Evolutionary conservation across 1,140 invertebrate genomes (phyloP).

Genomic region (Carcinoscorpius rotundicauda): DNA sequence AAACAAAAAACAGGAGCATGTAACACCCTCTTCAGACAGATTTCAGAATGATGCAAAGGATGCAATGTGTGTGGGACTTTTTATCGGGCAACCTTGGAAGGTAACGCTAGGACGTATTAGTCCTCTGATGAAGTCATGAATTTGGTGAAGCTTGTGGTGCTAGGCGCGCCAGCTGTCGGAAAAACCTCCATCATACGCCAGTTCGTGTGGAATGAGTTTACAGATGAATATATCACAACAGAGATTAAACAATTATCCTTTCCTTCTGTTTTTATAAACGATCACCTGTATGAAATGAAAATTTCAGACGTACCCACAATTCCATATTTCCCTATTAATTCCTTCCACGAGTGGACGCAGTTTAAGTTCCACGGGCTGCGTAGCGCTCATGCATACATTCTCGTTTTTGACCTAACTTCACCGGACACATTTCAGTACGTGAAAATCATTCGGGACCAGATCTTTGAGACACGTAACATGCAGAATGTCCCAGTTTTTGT

Average conservation of each 20-base stretch:
- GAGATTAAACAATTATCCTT: constrained; percentile 61
- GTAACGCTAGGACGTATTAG: too few relatives aligned
- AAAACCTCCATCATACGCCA: constrained; percentile 50
- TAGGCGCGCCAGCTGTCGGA: constrained; percentile 39
- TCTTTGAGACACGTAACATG: constrained; percentile 80
- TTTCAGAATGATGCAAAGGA: too few relatives aligned
- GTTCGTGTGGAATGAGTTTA: constrained; percentile 76
- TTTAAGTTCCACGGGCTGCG: constrained; percentile 53
- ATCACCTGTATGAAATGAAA: constrained; percentile 70
- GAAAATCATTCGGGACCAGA: constrained; percentile 76
- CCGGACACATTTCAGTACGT: constrained; percentile 80
- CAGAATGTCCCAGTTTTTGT: constrained; percentile 79
- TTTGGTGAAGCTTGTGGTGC: constrained; percentile 36
- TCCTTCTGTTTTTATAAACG: constrained; percentile 63
- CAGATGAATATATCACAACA: constrained; percentile 61
- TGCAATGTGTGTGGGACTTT: too few relatives aligned
- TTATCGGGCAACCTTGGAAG: too few relatives aligned
- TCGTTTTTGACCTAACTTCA: constrained; percentile 84
- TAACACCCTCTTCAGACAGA: too few relatives aligned
- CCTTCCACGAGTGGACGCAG: constrained; percentile 67
- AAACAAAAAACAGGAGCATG: too few relatives aligned
- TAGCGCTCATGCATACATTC: constrained; percentile 76
- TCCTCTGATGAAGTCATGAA: constrained; percentile 23
- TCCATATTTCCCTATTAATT: constrained; percentile 56
- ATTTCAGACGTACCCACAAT: constrained; percentile 74